Evolutionary conservation across 2,113 vertebrate genomes (phyloP), one percentile per base, ranked within the genome.

Genomic region (Dicentrarchus labrax): DNA sequence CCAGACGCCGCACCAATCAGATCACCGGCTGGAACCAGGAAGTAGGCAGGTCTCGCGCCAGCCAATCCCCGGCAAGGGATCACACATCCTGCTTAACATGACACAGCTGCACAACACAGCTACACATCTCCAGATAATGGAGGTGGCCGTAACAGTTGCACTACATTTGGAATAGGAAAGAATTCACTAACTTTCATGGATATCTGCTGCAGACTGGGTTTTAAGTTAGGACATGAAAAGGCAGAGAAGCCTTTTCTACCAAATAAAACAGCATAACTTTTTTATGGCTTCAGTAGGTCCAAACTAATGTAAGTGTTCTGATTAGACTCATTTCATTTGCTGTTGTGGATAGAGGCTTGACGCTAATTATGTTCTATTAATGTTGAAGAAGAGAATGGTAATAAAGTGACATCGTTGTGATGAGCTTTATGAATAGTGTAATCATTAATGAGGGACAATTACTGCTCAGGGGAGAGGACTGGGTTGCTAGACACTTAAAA

Each of bases 401-500:
- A 78, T 88, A 80, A 80, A 86, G 68, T 68, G 48, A 80, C 72
- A 86, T 57, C 83, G 81, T 51, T 83, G 45, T 93, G 90, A 89
- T 62, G 73, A 73, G 41, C 22, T 85, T 90, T 91, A 89, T 91
- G 74, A 91, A 92, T 84, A 88, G 79, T 76, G 68, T 82, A 82
- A 84, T 91, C 81, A 90, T 89, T 89, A 88, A 91, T 75, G 72
- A 82, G 72, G 41, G 76, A 83, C 83, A 79, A 56, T 90, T 84
- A 83, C 57, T 41, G 76, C 62, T 22, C 38, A 43, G 11, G n/a
- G 72, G 72, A 86, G 30, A 74, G 54, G 22, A 62, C 30, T 61
- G 13, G 39, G 81, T 90, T 93, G 85, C 86, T 54, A 86, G 47
- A 82, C 75, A 86, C 61, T 83, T 64, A 43, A 36, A 51, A 64